Percentiles rank a stretch among this genome's conserved stretches.
Evolutionary conservation across 2,113 vertebrate species (phyloP).

Genomic region (Numida meleagris): DNA sequence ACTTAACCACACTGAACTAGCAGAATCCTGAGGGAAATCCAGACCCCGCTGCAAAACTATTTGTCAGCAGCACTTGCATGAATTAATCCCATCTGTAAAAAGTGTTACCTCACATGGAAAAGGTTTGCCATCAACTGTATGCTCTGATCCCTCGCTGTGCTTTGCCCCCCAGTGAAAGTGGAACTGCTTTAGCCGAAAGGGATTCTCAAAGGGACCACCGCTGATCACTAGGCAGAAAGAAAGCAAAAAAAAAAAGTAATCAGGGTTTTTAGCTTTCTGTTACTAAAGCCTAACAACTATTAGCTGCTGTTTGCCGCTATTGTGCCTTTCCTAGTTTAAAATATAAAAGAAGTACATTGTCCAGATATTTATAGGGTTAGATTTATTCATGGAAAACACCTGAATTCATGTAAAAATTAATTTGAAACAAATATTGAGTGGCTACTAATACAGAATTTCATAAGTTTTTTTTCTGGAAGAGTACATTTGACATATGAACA

Average conservation of each 20-base stretch:
- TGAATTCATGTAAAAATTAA: not conserved
- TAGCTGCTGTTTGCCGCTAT: not conserved
- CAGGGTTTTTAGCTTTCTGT: not conserved
- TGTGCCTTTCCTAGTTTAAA: not conserved
- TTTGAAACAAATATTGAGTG: not conserved
- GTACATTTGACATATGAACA: not conserved
- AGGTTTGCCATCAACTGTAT: conserved; percentile 87
- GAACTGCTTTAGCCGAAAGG: conserved; percentile 93
- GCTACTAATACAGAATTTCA: not conserved
- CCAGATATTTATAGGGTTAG: not conserved
- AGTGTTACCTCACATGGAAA: conserved; percentile 89
- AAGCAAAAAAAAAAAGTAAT: not conserved
- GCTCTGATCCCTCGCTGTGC: conserved; percentile 88
- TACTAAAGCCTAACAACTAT: not conserved
- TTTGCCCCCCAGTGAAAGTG: conserved; percentile 97
- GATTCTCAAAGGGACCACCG: conserved; percentile 88
- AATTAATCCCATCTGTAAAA: not conserved
- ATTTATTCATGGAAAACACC: not conserved
- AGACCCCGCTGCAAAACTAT: not conserved
- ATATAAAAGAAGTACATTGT: not conserved
- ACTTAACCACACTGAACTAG: not conserved
- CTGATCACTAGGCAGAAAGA: conserved; percentile 79
- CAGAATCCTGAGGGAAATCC: not conserved
- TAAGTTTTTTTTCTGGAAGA: not conserved
- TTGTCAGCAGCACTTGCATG: not conserved